Evolutionary conservation across 1,140 invertebrate species (phyloP), one percentile per base, ranked within the genome.

Genomic region (Ips typographus): DNA sequence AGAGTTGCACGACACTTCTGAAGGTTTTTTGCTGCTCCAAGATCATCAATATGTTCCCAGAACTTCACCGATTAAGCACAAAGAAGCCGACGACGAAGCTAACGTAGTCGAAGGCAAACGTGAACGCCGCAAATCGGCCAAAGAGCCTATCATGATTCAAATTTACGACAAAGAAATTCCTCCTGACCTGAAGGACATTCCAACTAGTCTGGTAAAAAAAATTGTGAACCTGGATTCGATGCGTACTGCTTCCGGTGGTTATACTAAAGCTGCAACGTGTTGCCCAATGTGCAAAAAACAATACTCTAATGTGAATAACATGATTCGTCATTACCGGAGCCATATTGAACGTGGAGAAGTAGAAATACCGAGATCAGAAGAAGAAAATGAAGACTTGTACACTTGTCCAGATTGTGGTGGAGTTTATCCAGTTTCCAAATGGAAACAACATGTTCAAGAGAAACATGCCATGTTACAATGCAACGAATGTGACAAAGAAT

Each of bases 401-500:
- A 84, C 83, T 7, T 86, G 85, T 73, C 84, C 83, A 3, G 84
- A 85, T 74, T 85, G 84, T 59, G 83, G 83, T 64, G 82, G 82
- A 22, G 83, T 85, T 74, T 85, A 83, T 71, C 82, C 83, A 65
- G 81, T 81, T 2, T 81, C 83, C 47, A 82, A 83, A 49, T 85
- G 84, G 84, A 83, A 83, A 8, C 79, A 83, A 68, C 84, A 85
- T 72, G 82, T 84, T 71, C 80, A 80, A 6, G 81, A 82, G 22
- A 82, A 82, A 72, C 80, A 82, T 63, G 81, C 84, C 57, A 80
- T 83, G n/a, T 82, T 83, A 60, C 83, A 82, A 57, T 90, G 88
- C 56, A 82, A 84, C 6, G 84, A 89, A 5, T 90, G 88, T 68
- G 84, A 85, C 5, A 84, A 86, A 72, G 83, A 83, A 51, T 89